A percentile compares a stretch with the other conserved stretches of the same genome.
These are phyloP conservation scores for Clarias platycephalus DNA, from an alignment of 2,797 vertebrate genomes.

Conservation along the genomic window DNA sequence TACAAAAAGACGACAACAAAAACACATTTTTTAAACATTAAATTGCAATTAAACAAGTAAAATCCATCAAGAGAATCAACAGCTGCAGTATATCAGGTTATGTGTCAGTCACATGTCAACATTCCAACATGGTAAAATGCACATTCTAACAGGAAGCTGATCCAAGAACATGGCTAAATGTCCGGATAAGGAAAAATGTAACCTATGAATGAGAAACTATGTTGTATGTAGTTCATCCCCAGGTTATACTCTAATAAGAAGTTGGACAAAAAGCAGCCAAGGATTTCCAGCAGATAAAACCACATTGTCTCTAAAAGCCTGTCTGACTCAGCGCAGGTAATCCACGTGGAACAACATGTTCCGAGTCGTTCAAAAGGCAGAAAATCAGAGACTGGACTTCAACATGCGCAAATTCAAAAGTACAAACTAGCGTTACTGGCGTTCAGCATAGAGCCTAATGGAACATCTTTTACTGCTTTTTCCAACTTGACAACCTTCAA, in stretches of 20 bases:
- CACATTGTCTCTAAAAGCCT: background rate
- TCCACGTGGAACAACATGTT: slow-evolving; percentile 20
- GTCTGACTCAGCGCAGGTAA: slow-evolving; percentile 11
- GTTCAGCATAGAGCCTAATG: slow-evolving; percentile 46
- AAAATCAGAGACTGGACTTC: slow-evolving; percentile 25
- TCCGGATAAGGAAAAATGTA: background rate
- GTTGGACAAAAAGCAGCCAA: background rate
- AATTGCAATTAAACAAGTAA: background rate
- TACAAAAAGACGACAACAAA: too few species aligned
- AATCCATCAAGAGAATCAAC: background rate
- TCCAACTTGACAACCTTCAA: slow-evolving; percentile 53
- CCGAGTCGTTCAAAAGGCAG: slow-evolving; percentile 11
- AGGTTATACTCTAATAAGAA: background rate
- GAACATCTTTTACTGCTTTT: slow-evolving; percentile 57
- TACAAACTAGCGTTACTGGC: slow-evolving; percentile 20
- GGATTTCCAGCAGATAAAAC: slow-evolving; percentile 3
- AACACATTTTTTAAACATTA: background rate
- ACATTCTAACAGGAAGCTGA: background rate
- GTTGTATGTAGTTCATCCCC: background rate
- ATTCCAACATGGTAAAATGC: background rate
- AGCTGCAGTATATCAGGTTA: background rate
- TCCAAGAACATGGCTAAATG: background rate
- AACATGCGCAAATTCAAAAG: slow-evolving; percentile 24
- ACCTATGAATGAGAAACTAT: background rate
- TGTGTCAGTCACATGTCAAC: background rate